Evolutionary conservation across 2,113 vertebrate species (phyloP).

Genomic region (Daubentonia madagascariensis): DNA sequence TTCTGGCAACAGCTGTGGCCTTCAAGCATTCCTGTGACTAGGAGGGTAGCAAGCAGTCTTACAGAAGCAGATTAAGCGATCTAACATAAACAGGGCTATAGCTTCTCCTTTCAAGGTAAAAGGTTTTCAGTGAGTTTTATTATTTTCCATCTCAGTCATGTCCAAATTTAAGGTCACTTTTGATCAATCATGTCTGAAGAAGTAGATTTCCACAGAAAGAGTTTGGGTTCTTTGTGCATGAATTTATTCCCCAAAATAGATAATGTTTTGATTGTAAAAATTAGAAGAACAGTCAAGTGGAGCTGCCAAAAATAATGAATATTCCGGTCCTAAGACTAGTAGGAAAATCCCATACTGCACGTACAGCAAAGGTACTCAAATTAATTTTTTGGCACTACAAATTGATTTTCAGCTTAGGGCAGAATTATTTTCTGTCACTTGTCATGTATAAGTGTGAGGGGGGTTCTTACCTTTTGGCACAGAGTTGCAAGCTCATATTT

Average conservation of each 20-base stretch:
- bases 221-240: neutral
- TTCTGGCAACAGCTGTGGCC: no score
- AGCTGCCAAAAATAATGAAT: conserved; percentile 47
- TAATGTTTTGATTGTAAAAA: conserved; percentile 16
- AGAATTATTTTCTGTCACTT: neutral
- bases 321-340: neutral
- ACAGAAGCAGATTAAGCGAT: no score
- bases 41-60: no score
- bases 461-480: neutral
- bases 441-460: neutral
- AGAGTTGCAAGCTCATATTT: neutral
- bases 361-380: neutral
- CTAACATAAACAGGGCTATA: no score
- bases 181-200: neutral
- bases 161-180: neutral
- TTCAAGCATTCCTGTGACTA: no score
- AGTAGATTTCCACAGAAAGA: neutral
- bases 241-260: neutral
- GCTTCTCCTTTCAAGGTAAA: no score
- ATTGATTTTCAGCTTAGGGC: neutral
- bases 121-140: no score
- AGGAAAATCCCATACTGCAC: neutral
- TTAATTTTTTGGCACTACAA: neutral
- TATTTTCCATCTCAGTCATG: no score
- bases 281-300: neutral